Evolutionary conservation across 1,140 invertebrate genomes (phyloP), one percentile per base, ranked within the genome.

Genomic region (Bicyclus anynana): DNA sequence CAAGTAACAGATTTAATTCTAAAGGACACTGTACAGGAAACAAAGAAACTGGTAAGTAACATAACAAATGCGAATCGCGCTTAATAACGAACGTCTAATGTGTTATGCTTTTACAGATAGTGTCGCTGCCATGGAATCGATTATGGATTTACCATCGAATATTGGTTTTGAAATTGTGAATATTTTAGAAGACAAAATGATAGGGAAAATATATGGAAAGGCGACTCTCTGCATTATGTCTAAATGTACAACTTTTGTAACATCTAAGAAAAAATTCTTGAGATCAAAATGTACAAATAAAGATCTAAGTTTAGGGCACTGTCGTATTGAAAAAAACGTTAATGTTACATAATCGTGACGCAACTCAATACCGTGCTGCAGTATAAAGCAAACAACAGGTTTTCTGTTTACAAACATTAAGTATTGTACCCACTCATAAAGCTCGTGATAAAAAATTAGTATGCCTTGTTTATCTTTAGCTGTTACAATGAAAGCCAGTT

Each of bases 141-240:
- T 77, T 23, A 77, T 80, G 74, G 77, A 84, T 67, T 67, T 85
- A 38, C 83, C 83, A 1, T 78, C 78, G 47, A 82, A 82, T 33
- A 52, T 82, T 17, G 80, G 67, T 27, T 77, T 84, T 27, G 74
- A 84, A 69, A 78, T 84, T 23, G 74, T 84, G 12, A 75, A 86
- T 42, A 80, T 82, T 23, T 65, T 87, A 44, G 69, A 87, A 69
- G 69, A 82, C 6, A 83, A 77, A 66, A 69, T 86, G 72, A 49
- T 75, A 26, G 81, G 78, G 7, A 80, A 84, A 65, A 49, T 82
- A 50, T 84, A 70, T 63, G 84, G 83, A 44, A 87, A 86, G 58
- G 69, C 68, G 21, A 85, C 84, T n/a, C 60, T 88, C 23, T 86
- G 84, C 27, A 77, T 84, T 13, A 72, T 51, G 29, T 48, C 69